phyloP scores from a whole-genome alignment of 2,888 invertebrate genomes.

The Parnassius mnemosyne region DNA sequence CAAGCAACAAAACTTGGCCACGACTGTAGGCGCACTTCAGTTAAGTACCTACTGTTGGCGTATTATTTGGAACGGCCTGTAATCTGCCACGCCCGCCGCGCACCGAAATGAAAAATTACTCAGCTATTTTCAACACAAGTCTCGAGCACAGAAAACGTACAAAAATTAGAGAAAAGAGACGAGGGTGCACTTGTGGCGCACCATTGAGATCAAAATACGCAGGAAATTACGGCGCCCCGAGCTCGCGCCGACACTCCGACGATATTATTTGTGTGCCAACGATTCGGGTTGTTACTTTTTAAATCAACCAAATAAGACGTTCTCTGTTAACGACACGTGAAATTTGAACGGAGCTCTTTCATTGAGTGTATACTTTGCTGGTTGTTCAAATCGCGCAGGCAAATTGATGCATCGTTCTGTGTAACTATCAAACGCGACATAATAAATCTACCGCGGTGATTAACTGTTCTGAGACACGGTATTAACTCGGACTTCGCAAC shows the following conservation, averaged over 20 bases:
- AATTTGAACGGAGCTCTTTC: conserved; percentile 33
- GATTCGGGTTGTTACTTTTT: conserved; percentile 72
- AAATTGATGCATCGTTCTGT: conserved; percentile 24
- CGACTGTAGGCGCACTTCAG: conserved; percentile 63
- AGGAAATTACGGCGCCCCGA: conserved; percentile 74
- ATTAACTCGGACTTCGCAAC: conserved; percentile 13
- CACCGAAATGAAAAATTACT: conserved; percentile 79
- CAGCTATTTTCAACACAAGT: conserved; percentile 77
- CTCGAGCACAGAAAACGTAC: conserved; percentile 76
- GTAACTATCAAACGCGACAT: conserved; percentile 19
- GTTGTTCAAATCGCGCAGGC: conserved; percentile 2
- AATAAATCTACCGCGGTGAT: conserved; percentile 30
- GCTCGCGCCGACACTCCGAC: conserved; percentile 42
- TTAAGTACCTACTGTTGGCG: conserved; percentile 69
- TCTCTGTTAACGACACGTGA: conserved; percentile 59
- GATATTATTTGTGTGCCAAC: conserved; percentile 73
- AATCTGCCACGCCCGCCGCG: conserved; percentile 76
- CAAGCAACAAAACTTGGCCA: conserved; percentile 40
- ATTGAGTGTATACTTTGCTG: not conserved
- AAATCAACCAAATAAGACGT: conserved; percentile 70
- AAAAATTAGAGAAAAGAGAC: conserved; percentile 78
- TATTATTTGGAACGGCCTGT: conserved; percentile 76
- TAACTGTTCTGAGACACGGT: conserved; percentile 22
- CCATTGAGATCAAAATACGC: conserved; percentile 80
- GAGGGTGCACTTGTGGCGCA: conserved; percentile 77